These are phyloP conservation scores for Phaedon cochleariae DNA, from an alignment of 2,888 invertebrate genomes.

Conservation along the genomic window DNA sequence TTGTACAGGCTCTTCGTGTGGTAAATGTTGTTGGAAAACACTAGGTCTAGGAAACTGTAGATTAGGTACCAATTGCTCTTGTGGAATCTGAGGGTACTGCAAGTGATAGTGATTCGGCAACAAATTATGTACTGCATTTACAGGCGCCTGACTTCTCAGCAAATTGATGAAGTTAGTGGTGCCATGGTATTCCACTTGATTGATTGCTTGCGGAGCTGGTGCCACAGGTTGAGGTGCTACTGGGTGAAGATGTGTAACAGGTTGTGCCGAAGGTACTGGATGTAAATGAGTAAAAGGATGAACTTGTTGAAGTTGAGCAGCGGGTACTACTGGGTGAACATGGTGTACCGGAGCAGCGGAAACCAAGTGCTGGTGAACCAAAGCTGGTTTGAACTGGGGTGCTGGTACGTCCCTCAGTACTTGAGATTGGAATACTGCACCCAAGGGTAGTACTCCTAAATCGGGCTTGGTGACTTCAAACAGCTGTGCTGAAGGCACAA, in stretches of 20 bases:
- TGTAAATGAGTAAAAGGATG: conserved; percentile 17
- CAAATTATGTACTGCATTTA: conserved; percentile 29
- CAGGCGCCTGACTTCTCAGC: conserved; percentile 32
- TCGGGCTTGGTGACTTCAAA: conserved; percentile 54
- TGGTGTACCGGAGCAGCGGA: conserved; percentile 18
- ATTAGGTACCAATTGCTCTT: conserved; percentile 6
- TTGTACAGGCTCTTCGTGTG: not conserved
- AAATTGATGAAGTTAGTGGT: conserved; percentile 38
- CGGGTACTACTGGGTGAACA: conserved; percentile 19
- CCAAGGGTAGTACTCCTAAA: conserved; percentile 52
- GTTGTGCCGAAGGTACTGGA: conserved; percentile 9
- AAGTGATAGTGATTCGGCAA: conserved; percentile 33
- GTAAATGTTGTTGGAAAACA: not conserved
- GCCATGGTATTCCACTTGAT: conserved; percentile 43
- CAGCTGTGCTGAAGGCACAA: conserved; percentile 42
- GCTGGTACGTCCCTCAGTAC: conserved; percentile 42
- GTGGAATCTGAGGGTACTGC: conserved; percentile 37
- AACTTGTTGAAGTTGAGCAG: not conserved
- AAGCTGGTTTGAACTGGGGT: conserved; percentile 32
- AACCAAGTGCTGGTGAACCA: conserved; percentile 14
- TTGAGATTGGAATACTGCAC: conserved; percentile 48
- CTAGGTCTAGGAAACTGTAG: not conserved
- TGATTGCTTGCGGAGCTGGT: conserved; percentile 4
- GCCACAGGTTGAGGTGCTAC: conserved; percentile 14
- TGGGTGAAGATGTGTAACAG: conserved; percentile 12